Conservation (phyloP, 1,140 invertebrate species). For the Pogonomyrmex californicus region DNA sequence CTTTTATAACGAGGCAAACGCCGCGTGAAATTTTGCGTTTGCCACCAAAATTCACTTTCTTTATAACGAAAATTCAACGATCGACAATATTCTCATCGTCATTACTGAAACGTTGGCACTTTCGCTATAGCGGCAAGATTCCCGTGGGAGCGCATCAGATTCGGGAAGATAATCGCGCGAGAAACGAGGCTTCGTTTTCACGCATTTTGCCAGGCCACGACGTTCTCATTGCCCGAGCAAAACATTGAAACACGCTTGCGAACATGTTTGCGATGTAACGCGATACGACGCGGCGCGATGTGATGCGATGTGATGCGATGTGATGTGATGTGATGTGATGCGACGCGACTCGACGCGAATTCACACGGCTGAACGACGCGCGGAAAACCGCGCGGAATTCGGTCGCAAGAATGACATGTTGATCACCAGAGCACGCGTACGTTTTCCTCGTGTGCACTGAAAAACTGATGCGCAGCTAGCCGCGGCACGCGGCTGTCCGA, state of each 20-base stretch:
- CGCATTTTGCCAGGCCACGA: slow-evolving; percentile 10
- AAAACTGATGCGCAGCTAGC: slow-evolving; percentile 70
- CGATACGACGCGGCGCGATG: slow-evolving; percentile 14
- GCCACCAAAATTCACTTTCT: neutral
- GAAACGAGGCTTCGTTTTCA: neutral
- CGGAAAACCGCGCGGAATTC: neutral
- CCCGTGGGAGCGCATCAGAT: neutral
- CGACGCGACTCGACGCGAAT: neutral
- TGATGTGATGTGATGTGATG: neutral
- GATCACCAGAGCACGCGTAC: slow-evolving; percentile 71
- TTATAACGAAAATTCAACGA: neutral
- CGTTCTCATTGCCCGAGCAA: slow-evolving; percentile 34
- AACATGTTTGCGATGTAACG: slow-evolving; percentile 17
- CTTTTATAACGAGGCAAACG: neutral
- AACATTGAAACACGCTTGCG: neutral
- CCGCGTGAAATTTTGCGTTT: neutral
- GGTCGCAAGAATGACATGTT: slow-evolving; percentile 46
- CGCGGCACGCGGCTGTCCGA: slow-evolving; percentile 74
- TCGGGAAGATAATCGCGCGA: neutral
- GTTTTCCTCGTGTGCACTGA: slow-evolving; percentile 75
- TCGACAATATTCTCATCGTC: slow-evolving; percentile 16
- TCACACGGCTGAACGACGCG: slow-evolving; percentile 1
- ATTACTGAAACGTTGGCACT: neutral
- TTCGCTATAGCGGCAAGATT: neutral
- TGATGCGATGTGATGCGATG: slow-evolving; percentile 30